Evolutionary conservation across 1,140 invertebrate genomes (phyloP).

Genomic region (Lucilia sericata): DNA sequence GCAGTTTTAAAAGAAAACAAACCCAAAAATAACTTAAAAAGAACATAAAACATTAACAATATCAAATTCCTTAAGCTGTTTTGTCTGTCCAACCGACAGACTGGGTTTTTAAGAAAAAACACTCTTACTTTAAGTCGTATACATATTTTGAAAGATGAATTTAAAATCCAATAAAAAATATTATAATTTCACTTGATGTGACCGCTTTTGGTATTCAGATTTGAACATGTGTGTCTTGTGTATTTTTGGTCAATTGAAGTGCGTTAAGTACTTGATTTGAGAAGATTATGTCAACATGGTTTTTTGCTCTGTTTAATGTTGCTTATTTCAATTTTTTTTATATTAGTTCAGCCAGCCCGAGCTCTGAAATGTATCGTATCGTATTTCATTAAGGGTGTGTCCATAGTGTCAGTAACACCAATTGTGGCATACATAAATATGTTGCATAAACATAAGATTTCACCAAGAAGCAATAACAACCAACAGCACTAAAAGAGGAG

Average conservation of each 20-base stretch:
- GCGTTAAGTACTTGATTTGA: constrained; percentile 27
- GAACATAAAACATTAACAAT: neutral
- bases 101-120: neutral
- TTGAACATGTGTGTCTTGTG: neutral
- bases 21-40: neutral
- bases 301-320: neutral
- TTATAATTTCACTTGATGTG: constrained; percentile 18
- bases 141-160: neutral
- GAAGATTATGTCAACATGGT: constrained; percentile 31
- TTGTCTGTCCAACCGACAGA: neutral
- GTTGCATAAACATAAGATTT: constrained; percentile 27
- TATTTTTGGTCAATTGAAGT: constrained; percentile 19
- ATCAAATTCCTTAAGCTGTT: constrained; percentile 2
- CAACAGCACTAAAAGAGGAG: neutral
- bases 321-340: neutral
- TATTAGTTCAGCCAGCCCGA: neutral
- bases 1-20: neutral
- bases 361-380: neutral
- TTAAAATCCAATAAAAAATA: neutral
- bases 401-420: constrained; percentile 24
- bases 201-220: neutral
- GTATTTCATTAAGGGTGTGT: constrained; percentile 9
- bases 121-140: neutral
- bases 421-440: constrained; percentile 21
- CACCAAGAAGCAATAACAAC: neutral